Conservation (phyloP, 2,113 vertebrate species). For the Neoarius graeffei region DNA sequence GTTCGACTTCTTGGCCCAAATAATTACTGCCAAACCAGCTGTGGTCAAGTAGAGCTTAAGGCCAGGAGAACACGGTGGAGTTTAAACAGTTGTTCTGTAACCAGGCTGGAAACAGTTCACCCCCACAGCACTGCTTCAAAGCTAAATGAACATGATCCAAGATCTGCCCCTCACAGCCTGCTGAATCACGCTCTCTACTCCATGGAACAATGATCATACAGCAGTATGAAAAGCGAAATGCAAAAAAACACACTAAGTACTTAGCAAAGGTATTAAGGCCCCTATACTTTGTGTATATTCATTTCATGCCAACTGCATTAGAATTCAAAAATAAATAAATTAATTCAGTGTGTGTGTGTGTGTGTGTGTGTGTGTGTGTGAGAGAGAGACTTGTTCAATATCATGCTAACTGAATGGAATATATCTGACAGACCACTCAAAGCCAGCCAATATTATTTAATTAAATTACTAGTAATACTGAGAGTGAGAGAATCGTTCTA, state of each 20-base stretch:
- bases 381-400: no score
- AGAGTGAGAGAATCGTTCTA: neutral
- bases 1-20: neutral
- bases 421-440: no score
- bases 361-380: no score
- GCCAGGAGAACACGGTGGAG: neutral
- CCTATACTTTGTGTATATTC: neutral
- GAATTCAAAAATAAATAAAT: no score
- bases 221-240: neutral
- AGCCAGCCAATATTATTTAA: no score
- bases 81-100: constrained; percentile 2
- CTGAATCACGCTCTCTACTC: neutral
- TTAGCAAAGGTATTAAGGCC: neutral
- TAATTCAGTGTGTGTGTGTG: neutral
- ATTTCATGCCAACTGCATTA: neutral
- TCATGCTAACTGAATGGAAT: no score
- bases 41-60: neutral
- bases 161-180: neutral
- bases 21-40: neutral
- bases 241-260: neutral
- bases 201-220: neutral
- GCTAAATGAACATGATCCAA: neutral
- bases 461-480: no score
- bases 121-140: constrained; percentile 21
- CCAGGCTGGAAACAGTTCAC: neutral